Evolutionary conservation across 2,797 vertebrate genomes (phyloP).

Genomic region (Cossypha dichroa): DNA sequence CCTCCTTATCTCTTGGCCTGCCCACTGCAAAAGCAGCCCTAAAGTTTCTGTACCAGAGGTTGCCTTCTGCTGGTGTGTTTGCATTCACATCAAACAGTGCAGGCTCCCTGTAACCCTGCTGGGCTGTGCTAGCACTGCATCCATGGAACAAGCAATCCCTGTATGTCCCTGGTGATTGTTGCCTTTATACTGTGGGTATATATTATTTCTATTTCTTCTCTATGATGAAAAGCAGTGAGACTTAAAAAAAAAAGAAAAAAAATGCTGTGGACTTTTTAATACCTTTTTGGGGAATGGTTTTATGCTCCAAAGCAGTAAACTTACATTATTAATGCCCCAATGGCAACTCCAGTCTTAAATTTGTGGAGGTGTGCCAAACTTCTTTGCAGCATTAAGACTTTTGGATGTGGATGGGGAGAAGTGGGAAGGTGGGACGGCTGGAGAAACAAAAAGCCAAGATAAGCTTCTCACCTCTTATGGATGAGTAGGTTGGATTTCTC

Average conservation of each 20-base stretch:
- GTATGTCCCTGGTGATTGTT: not conserved
- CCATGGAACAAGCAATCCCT: not conserved
- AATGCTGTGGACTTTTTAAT: fast-evolving
- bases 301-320: not conserved
- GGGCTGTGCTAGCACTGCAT: not conserved
- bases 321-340: not conserved
- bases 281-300: not conserved
- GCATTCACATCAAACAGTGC: not conserved
- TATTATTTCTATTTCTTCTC: not conserved
- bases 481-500: not conserved
- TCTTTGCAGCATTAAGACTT: not conserved
- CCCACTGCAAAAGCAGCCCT: not conserved
- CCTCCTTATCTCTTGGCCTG: not conserved
- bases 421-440: not conserved
- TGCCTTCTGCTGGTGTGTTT: not conserved
- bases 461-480: not conserved
- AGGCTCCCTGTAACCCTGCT: not conserved
- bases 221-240: not conserved
- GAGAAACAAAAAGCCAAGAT: not conserved
- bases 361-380: not conserved
- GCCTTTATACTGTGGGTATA: not conserved
- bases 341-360: not conserved
- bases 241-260: not conserved
- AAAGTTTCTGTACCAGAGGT: not conserved
- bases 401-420: not conserved